Conservation (phyloP, 2,797 vertebrate genomes). For the Aulostomus chinensis region DNA sequence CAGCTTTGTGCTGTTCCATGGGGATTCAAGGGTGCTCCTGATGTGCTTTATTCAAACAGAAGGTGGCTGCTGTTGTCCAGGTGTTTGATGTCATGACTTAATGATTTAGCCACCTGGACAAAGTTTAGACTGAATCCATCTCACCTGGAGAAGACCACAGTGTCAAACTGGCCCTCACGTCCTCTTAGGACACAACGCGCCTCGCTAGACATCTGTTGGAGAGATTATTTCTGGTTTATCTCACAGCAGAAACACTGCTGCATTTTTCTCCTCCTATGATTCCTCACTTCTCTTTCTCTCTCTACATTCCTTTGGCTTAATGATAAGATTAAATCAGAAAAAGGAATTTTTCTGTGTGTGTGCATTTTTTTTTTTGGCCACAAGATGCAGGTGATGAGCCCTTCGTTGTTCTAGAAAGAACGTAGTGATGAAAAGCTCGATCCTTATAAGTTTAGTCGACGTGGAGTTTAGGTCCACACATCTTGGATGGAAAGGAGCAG, state of each 20-base stretch:
- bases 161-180: background rate
- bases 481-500: no score
- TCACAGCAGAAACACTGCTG: constrained; percentile 5
- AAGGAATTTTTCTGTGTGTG: background rate
- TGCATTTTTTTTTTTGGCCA: no score
- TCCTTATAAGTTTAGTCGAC: no score
- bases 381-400: no score
- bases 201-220: background rate
- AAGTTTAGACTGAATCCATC: no score
- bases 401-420: background rate
- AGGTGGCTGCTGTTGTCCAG: no score
- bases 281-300: constrained; percentile 26
- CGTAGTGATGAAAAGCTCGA: no score
- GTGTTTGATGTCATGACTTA: background rate
- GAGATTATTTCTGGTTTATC: constrained; percentile 18
- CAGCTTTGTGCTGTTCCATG: no score
- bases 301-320: constrained; percentile 25
- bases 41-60: no score
- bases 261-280: constrained; percentile 2
- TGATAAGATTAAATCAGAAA: constrained; percentile 37
- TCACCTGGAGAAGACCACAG: background rate
- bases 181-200: background rate
- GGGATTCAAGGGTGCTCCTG: no score
- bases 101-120: background rate
- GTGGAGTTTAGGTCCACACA: no score